phyloP scores from a whole-genome alignment of 2,888 invertebrate species.

The Eupithecia abbreviata region DNA sequence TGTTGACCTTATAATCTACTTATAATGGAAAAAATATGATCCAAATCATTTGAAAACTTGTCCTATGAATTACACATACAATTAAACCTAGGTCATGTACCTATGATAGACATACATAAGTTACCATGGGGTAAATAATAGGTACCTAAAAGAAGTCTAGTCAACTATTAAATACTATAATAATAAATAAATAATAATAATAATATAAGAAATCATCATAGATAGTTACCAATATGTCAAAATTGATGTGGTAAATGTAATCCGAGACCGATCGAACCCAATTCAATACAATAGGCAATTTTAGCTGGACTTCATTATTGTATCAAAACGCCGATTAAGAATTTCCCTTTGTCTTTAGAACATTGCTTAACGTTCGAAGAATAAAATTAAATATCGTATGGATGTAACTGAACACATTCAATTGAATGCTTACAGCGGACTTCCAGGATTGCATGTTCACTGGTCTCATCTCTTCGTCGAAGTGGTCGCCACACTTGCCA shows the following conservation, averaged over 20 bases:
- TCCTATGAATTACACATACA: constrained; percentile 65
- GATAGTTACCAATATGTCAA: background rate
- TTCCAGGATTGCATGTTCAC: constrained; percentile 68
- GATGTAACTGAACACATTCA: constrained; percentile 66
- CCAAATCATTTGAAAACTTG: constrained; percentile 39
- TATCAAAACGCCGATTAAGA: constrained; percentile 43
- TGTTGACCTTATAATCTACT: constrained; percentile 29
- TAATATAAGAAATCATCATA: too few species aligned
- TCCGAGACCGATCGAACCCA: background rate
- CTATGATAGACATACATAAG: constrained; percentile 11
- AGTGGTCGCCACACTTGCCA: constrained; percentile 45
- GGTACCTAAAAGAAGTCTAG: background rate
- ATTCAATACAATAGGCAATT: background rate
- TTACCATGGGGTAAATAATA: background rate
- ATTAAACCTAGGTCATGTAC: constrained; percentile 50
- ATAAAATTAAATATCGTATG: constrained; percentile 51
- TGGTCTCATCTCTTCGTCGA: constrained; percentile 59
- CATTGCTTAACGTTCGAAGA: constrained; percentile 72
- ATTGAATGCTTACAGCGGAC: constrained; percentile 72
- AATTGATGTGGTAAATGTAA: background rate
- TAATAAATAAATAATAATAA: background rate
- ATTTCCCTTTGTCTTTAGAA: constrained; percentile 56
- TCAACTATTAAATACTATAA: background rate
- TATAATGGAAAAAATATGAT: constrained; percentile 37
- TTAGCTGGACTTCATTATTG: constrained; percentile 26